A percentile compares a stretch with the other conserved stretches of the same genome.
Evolutionary conservation across 1,140 invertebrate species (phyloP).

Genomic region (Hyles vespertilio): DNA sequence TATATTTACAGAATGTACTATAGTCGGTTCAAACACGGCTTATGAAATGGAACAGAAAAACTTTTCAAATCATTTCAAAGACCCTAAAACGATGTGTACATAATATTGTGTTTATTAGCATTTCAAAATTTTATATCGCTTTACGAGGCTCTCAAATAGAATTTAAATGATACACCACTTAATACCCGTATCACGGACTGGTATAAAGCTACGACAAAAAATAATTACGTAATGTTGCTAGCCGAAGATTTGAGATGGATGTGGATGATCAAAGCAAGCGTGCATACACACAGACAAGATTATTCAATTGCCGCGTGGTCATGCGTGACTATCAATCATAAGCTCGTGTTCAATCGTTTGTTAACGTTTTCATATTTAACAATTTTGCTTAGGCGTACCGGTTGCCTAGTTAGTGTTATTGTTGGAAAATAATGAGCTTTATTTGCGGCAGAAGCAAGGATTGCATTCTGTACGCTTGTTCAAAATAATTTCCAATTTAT

Average conservation of each 20-base stretch:
- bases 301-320: conserved; percentile 15
- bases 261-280: conserved; percentile 5
- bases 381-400: background rate
- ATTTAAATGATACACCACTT: conserved; percentile 6
- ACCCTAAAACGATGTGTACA: too few species aligned
- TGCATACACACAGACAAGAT: conserved; percentile 11
- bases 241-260: conserved; percentile 7
- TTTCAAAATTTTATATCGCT: too few species aligned
- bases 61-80: too few species aligned
- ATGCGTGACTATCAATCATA: conserved; percentile 18
- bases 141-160: too few species aligned
- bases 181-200: conserved; percentile 18
- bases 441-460: too few species aligned
- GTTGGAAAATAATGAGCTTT: conserved; percentile 1
- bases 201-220: conserved; percentile 23
- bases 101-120: too few species aligned
- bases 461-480: too few species aligned
- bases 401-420: background rate
- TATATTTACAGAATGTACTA: too few species aligned
- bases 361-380: conserved; percentile 5
- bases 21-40: too few species aligned
- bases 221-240: conserved; percentile 22
- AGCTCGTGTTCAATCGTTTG: conserved; percentile 11
- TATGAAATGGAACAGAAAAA: too few species aligned
- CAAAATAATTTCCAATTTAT: too few species aligned